Evolutionary conservation across 2,888 invertebrate species (phyloP).

Genomic region (Copidosoma aretas): DNA sequence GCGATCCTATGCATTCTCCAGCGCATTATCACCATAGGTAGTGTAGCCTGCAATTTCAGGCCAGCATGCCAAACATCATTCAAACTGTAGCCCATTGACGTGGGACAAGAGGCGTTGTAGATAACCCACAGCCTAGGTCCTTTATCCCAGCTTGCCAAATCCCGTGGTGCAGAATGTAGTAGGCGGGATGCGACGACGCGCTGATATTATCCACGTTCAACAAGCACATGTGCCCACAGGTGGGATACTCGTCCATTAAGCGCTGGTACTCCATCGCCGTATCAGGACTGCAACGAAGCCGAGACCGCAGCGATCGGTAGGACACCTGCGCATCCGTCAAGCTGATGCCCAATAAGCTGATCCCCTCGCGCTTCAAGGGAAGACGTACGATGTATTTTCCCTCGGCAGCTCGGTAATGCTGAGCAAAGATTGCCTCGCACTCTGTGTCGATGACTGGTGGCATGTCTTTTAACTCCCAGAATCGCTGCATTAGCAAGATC

Average conservation of each 20-base stretch:
- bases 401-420: too few relatives aligned
- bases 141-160: conserved; percentile 12
- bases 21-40: neutral
- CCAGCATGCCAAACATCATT: conserved; percentile 8
- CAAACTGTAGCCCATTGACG: neutral
- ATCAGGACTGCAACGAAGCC: neutral
- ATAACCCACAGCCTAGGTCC: conserved; percentile 1
- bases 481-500: neutral
- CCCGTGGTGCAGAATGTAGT: conserved; percentile 6
- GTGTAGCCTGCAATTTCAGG: neutral
- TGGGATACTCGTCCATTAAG: conserved; percentile 8
- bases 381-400: too few relatives aligned
- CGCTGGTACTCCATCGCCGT: neutral
- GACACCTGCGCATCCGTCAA: neutral
- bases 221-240: conserved; percentile 6
- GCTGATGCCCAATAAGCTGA: neutral
- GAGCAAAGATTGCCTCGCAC: too few relatives aligned
- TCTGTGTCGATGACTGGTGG: too few relatives aligned
- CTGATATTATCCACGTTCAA: neutral
- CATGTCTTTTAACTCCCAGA: too few relatives aligned
- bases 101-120: conserved; percentile 1
- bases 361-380: neutral
- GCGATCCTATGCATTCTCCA: conserved; percentile 2
- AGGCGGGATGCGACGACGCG: neutral
- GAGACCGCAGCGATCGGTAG: neutral